Percentiles rank a stretch among this genome's conserved stretches.
These are phyloP conservation scores for Phoxinus dragarum DNA, from an alignment of 2,797 vertebrate species.

Conservation along the genomic window DNA sequence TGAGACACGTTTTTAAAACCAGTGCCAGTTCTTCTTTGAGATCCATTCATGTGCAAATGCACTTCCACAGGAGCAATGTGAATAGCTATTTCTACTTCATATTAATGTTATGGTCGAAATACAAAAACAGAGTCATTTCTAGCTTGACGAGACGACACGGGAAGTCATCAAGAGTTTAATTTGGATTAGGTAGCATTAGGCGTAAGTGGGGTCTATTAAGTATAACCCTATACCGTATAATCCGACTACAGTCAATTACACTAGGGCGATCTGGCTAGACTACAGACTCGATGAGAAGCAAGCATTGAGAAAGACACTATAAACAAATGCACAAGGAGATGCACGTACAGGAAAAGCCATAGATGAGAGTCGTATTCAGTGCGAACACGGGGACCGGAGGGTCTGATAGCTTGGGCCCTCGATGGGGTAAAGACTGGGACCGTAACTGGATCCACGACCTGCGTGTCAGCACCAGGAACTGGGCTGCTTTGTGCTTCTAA, in stretches of 20 bases:
- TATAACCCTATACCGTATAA: slow-evolving; percentile 50
- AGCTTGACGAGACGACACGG: neutral
- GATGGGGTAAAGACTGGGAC: slow-evolving; percentile 34
- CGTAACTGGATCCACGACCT: slow-evolving; percentile 74
- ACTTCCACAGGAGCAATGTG: neutral
- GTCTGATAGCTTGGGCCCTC: slow-evolving; percentile 38
- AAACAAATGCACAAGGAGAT: neutral
- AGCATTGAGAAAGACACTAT: neutral
- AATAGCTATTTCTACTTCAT: slow-evolving; percentile 1
- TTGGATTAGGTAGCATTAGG: slow-evolving; percentile 36
- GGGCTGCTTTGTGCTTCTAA: slow-evolving; percentile 79
- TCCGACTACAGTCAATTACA: slow-evolving; percentile 43
- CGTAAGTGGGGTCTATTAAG: slow-evolving; percentile 30
- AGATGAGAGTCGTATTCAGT: slow-evolving; percentile 1
- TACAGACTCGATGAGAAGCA: neutral
- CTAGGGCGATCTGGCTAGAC: neutral
- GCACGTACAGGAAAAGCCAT: neutral
- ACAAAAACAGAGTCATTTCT: slow-evolving; percentile 1
- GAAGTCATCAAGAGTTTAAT: neutral
- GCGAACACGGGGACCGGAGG: neutral
- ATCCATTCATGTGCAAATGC: slow-evolving; percentile 45
- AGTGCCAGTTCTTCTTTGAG: neutral
- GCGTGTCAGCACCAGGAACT: slow-evolving; percentile 75
- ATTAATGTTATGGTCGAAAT: neutral
- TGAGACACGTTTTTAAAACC: slow-evolving; percentile 1